phyloP scores from a whole-genome alignment of 2,888 invertebrate species.

The Ennomos erosarius region DNA sequence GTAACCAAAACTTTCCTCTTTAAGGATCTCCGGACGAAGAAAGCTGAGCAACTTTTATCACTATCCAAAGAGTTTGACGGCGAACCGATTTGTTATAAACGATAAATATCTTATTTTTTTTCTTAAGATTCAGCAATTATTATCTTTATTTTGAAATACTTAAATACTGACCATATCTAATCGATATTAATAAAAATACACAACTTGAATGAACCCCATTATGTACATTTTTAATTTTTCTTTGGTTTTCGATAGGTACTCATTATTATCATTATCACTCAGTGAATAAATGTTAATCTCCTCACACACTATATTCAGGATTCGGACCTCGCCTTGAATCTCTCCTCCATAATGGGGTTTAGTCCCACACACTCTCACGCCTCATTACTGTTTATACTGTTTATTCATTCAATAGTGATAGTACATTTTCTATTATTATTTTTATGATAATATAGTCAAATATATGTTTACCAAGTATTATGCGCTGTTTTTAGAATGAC shows the following conservation, averaged over 20 bases:
- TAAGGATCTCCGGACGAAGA: constrained; percentile 53
- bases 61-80: constrained; percentile 47
- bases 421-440: no score
- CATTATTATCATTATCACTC: no score
- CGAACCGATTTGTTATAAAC: constrained; percentile 26
- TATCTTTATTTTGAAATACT: background rate
- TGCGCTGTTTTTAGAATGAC: constrained; percentile 1
- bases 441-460: no score
- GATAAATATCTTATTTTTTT: constrained; percentile 17
- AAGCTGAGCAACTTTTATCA: constrained; percentile 56
- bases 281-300: no score
- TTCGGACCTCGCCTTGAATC: constrained; percentile 16
- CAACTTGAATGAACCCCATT: no score
- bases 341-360: constrained; percentile 17
- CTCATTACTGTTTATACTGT: constrained; percentile 32
- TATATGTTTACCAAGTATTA: no score
- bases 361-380: constrained; percentile 26
- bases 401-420: constrained; percentile 27
- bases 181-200: no score
- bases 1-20: constrained; percentile 65
- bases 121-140: background rate
- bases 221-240: no score
- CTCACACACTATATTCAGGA: no score
- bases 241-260: no score
- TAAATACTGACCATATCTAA: background rate